phyloP scores from a whole-genome alignment of 92 coral and sea anemone species.

The Porites cylindrica region DNA sequence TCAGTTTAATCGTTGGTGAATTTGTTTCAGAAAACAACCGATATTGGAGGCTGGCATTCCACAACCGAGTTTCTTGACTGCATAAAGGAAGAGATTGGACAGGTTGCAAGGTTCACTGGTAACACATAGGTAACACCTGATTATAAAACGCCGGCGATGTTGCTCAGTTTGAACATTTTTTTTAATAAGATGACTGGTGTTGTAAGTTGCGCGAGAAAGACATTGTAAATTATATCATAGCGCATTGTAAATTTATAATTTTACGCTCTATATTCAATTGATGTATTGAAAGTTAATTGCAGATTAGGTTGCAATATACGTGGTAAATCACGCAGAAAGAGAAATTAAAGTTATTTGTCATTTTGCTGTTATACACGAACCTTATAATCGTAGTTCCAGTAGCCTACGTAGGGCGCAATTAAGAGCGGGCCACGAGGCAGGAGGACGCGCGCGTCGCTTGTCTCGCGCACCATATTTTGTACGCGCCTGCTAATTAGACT shows the following conservation, averaged over 20 bases:
- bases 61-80: constrained; percentile 93
- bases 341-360: too few species aligned
- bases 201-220: constrained; percentile 2
- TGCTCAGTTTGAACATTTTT: background rate
- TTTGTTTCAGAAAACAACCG: constrained; percentile 79
- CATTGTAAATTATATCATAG: constrained; percentile 19
- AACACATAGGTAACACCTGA: background rate
- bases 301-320: background rate
- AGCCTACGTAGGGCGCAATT: too few species aligned
- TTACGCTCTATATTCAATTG: background rate
- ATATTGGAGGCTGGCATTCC: constrained; percentile 87
- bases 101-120: constrained; percentile 34
- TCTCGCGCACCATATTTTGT: too few species aligned
- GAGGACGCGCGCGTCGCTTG: too few species aligned
- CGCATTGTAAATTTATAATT: constrained; percentile 22
- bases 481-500: too few species aligned
- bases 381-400: too few species aligned
- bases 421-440: too few species aligned
- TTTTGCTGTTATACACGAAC: too few species aligned
- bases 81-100: constrained; percentile 84
- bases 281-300: background rate
- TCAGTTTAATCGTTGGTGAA: too few species aligned
- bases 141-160: background rate
- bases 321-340: too few species aligned
- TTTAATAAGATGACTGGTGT: background rate